Evolutionary conservation across 1,140 invertebrate genomes (phyloP).

Genomic region (Trichogramma pretiosum): DNA sequence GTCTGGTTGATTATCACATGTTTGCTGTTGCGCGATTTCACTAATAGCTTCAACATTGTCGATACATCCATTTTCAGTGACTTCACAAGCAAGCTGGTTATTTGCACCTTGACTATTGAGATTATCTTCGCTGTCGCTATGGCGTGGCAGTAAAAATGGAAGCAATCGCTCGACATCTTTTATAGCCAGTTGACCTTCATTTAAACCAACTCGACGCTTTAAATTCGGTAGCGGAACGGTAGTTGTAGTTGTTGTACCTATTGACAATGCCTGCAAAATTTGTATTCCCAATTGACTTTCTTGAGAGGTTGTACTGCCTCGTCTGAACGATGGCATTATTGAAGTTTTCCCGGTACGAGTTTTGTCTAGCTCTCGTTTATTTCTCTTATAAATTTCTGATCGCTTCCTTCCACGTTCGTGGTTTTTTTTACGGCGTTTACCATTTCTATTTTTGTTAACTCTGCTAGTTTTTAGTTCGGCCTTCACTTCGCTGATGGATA

Average conservation of each 20-base stretch:
- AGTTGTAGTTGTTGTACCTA: slow-evolving; percentile 41
- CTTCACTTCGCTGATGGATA: slow-evolving; percentile 72
- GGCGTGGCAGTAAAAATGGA: slow-evolving; percentile 46
- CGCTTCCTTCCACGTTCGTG: slow-evolving; percentile 18
- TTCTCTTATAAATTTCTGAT: slow-evolving; percentile 19
- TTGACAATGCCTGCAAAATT: slow-evolving; percentile 44
- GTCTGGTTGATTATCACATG: slow-evolving; percentile 35
- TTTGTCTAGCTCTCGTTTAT: slow-evolving; percentile 32
- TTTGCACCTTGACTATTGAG: no score
- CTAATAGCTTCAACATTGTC: slow-evolving; percentile 50
- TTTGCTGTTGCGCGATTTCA: slow-evolving; percentile 27
- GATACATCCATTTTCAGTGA: slow-evolving; percentile 43
- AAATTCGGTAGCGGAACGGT: slow-evolving; percentile 45
- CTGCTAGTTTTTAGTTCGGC: slow-evolving; percentile 49
- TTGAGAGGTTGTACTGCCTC: slow-evolving; percentile 68
- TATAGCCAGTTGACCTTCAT: slow-evolving; percentile 28
- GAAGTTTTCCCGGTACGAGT: slow-evolving; percentile 41
- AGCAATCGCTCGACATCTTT: slow-evolving; percentile 48
- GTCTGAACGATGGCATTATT: slow-evolving; percentile 45
- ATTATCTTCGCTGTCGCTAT: slow-evolving; percentile 46
- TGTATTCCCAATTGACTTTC: slow-evolving; percentile 64
- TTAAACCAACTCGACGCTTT: slow-evolving; percentile 47
- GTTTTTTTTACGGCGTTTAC: slow-evolving; percentile 17
- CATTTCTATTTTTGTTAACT: slow-evolving; percentile 32
- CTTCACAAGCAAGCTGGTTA: no score